phyloP scores from a whole-genome alignment of 2,113 vertebrate genomes.

The Phrynosoma platyrhinos region DNA sequence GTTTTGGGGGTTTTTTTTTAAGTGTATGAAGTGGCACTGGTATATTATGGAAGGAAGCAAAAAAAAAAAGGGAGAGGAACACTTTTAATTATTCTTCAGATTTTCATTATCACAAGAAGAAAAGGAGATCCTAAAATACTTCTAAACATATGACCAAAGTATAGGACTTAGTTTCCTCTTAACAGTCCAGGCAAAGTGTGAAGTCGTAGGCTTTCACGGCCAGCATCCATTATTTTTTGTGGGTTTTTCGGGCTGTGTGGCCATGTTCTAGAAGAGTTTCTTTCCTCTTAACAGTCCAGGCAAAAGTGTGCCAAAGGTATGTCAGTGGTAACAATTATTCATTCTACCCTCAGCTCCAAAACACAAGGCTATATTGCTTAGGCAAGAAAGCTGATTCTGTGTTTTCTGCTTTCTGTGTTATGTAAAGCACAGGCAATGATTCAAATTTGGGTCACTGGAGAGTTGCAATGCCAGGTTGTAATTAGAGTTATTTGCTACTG shows the following conservation, averaged over 20 bases:
- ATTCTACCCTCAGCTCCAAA: not conserved
- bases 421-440: slow-evolving; percentile 2
- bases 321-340: not conserved
- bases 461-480: slow-evolving; percentile 27
- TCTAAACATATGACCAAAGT: not conserved
- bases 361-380: not conserved
- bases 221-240: no score
- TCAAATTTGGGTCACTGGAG: slow-evolving; percentile 12
- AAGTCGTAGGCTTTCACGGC: no score
- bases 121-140: not conserved
- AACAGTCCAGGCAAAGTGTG: not conserved
- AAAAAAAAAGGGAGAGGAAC: not conserved
- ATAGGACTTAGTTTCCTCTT: not conserved
- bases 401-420: not conserved
- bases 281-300: not conserved
- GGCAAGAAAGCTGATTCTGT: not conserved
- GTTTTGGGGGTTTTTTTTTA: not conserved
- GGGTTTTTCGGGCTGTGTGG: no score
- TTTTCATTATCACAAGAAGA: not conserved
- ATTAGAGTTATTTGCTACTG: slow-evolving; percentile 17
- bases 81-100: not conserved
- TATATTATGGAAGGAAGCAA: not conserved
- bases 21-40: not conserved
- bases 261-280: no score
- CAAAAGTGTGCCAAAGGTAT: not conserved